Percentiles rank a stretch among this genome's conserved stretches.
These are phyloP conservation scores for Porites cylindrica DNA, from an alignment of 92 coral and sea anemone genomes.

Conservation along the genomic window DNA sequence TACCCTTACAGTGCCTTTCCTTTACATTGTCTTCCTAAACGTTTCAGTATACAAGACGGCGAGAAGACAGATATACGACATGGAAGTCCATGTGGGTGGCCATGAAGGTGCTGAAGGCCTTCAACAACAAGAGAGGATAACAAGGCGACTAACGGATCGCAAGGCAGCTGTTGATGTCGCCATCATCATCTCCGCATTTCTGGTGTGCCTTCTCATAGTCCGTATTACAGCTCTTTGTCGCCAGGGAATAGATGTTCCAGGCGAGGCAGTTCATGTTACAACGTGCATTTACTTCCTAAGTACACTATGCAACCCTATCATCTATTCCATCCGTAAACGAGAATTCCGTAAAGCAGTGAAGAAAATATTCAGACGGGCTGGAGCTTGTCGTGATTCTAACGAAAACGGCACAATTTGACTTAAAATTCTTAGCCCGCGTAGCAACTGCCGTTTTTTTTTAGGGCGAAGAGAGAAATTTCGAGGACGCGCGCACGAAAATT, in stretches of 20 bases:
- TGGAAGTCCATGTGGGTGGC: not conserved
- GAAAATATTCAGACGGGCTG: not conserved
- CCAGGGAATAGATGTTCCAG: not conserved
- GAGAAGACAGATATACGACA: not conserved
- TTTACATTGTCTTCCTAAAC: not conserved
- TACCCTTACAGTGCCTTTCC: not conserved
- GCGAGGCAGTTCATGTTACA: not conserved
- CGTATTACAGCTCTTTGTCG: not conserved
- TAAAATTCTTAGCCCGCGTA: too few species aligned
- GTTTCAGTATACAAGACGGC: not conserved
- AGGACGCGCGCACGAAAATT: too few species aligned
- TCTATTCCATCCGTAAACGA: not conserved
- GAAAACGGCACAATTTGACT: not conserved
- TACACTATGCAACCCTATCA: not conserved
- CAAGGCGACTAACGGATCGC: not conserved
- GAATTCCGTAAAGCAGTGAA: not conserved
- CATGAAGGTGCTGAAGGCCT: not conserved
- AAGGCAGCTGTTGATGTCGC: constrained; percentile 4
- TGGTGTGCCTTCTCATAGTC: not conserved
- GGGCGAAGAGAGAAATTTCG: too few species aligned
- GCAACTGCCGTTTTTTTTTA: too few species aligned
- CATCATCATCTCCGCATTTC: not conserved
- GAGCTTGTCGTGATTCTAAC: not conserved
- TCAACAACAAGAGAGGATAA: not conserved
- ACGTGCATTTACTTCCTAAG: not conserved